phyloP scores from a whole-genome alignment of 1,140 invertebrate species.

The Campoletis sonorensis region DNA sequence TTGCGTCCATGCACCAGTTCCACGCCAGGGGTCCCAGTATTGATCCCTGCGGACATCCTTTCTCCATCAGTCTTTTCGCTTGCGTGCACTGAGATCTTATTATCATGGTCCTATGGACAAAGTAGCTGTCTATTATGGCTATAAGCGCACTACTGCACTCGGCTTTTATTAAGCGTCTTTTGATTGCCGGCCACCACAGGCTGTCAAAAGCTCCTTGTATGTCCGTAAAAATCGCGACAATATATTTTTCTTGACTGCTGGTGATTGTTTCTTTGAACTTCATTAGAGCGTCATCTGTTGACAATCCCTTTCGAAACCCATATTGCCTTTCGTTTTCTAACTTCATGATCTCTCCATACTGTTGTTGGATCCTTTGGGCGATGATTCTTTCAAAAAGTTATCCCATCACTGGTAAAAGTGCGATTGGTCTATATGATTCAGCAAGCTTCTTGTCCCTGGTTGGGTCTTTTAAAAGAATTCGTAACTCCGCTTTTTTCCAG shows the following conservation, averaged over 20 bases:
- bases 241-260: constrained; percentile 50
- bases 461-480: not conserved
- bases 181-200: constrained; percentile 61
- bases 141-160: constrained; percentile 30
- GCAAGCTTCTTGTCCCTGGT: constrained; percentile 17
- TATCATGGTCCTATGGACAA: not conserved
- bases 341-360: not conserved
- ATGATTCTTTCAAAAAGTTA: constrained; percentile 59
- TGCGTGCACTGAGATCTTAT: not conserved
- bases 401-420: constrained; percentile 53
- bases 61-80: constrained; percentile 4
- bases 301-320: constrained; percentile 27
- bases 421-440: constrained; percentile 57
- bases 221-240: constrained; percentile 63
- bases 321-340: not conserved
- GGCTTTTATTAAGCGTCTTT: constrained; percentile 49
- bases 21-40: constrained; percentile 53
- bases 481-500: not conserved
- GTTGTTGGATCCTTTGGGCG: constrained; percentile 49
- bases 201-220: constrained; percentile 71
- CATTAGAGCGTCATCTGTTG: constrained; percentile 28
- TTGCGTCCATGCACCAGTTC: constrained; percentile 56
- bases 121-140: constrained; percentile 26
- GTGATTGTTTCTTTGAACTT: not conserved
- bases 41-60: constrained; percentile 46